Percentiles rank a stretch among this genome's conserved stretches.
phyloP scores from a whole-genome alignment of 2,797 vertebrate species.

The Chloroceryle amazona region DNA sequence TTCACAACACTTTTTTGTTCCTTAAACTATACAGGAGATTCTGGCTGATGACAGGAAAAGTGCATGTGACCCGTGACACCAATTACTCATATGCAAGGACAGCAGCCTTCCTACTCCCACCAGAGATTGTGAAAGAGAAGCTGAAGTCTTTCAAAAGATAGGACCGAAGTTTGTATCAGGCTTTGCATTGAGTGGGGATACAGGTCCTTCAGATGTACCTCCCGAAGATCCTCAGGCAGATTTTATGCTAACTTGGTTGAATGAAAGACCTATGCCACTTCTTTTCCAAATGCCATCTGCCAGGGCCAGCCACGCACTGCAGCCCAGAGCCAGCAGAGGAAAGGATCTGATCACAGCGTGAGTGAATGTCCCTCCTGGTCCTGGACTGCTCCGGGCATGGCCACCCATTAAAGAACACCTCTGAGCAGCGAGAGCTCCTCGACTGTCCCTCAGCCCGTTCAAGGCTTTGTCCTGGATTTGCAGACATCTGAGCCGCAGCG shows the following conservation, averaged over 20 bases:
- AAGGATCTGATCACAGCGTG: not conserved
- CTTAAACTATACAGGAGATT: not conserved
- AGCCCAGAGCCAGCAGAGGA: not conserved
- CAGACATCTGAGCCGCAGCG: not conserved
- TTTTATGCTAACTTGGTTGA: not conserved
- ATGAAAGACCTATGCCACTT: not conserved
- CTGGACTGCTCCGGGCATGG: not conserved
- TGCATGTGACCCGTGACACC: not conserved
- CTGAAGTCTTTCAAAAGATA: not conserved
- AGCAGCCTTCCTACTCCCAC: not conserved
- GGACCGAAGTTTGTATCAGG: not conserved
- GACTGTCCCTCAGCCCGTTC: accelerated
- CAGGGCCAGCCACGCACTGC: not conserved
- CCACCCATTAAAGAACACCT: not conserved
- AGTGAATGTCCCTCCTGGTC: not conserved
- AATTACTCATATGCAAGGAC: not conserved
- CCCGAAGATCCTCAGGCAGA: not conserved
- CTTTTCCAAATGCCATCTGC: not conserved
- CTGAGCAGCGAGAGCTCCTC: not conserved
- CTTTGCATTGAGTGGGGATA: not conserved
- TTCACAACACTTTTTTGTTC: conserved; percentile 40
- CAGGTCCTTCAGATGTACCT: not conserved
- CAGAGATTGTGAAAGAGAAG: accelerated
- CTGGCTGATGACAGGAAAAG: not conserved
- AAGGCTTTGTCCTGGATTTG: not conserved